These are phyloP conservation scores for Unio pictorum DNA, from an alignment of 2,888 invertebrate genomes.

Conservation along the genomic window DNA sequence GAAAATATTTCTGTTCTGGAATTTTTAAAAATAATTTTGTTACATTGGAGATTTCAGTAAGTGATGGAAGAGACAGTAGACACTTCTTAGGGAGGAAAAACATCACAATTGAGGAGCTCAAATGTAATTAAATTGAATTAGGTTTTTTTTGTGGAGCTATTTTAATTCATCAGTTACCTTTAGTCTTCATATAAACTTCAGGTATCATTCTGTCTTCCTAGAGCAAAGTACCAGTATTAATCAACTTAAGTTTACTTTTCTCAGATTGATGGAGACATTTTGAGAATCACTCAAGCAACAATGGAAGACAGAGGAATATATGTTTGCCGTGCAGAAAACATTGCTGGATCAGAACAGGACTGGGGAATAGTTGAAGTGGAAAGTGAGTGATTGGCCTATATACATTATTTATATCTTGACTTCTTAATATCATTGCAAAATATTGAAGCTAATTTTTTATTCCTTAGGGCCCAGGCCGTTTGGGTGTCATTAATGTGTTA, in stretches of 20 bases:
- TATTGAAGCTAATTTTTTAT: background rate
- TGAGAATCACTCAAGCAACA: slow-evolving; percentile 64
- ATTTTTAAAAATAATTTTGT: no score
- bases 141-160: no score
- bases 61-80: no score
- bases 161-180: no score
- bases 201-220: no score
- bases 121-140: no score
- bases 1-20: no score
- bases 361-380: slow-evolving; percentile 87
- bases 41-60: no score
- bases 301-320: slow-evolving; percentile 86
- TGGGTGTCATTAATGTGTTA: no score
- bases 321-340: slow-evolving; percentile 82
- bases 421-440: background rate
- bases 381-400: slow-evolving; percentile 57
- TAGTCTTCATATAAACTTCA: no score
- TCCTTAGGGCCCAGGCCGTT: background rate
- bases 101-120: no score
- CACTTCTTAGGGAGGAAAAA: no score
- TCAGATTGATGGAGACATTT: slow-evolving; percentile 59
- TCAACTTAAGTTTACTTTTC: background rate
- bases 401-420: background rate
- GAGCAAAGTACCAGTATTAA: background rate
- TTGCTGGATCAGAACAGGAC: slow-evolving; percentile 77